Evolutionary conservation across 2,888 invertebrate genomes (phyloP).

Genomic region (Chalcosyrphus nemorum): DNA sequence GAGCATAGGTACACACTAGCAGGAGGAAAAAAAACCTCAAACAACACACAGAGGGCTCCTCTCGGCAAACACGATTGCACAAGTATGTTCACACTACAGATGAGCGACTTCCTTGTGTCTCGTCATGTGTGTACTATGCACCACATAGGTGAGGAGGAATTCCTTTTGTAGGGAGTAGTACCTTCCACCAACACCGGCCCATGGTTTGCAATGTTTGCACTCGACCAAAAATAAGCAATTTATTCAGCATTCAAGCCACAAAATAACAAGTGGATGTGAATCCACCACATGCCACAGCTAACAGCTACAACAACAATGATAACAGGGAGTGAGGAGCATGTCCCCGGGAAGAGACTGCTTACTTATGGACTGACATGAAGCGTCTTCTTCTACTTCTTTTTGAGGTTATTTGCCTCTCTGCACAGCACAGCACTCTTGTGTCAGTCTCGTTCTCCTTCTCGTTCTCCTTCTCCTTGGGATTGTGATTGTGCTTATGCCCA

Average conservation of each 20-base stretch:
- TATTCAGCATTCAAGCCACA: conserved; percentile 70
- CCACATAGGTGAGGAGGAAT: conserved; percentile 41
- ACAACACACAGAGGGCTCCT: conserved; percentile 39
- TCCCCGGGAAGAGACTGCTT: conserved; percentile 54
- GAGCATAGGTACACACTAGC: conserved; percentile 20
- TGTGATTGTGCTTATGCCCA: too few relatives aligned
- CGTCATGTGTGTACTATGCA: too few relatives aligned
- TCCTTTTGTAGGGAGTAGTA: conserved; percentile 26
- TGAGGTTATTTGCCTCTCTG: conserved; percentile 65
- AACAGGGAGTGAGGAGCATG: conserved; percentile 35
- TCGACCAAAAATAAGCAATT: conserved; percentile 69
- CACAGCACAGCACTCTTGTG: conserved; percentile 32
- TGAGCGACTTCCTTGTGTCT: conserved; percentile 60
- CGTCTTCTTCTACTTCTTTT: conserved; percentile 50
- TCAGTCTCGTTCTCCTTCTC: too few relatives aligned
- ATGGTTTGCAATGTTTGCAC: conserved; percentile 52
- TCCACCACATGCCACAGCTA: conserved; percentile 32
- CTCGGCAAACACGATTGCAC: conserved; percentile 41
- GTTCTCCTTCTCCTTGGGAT: too few relatives aligned
- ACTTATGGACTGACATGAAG: conserved; percentile 61
- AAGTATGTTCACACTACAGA: conserved; percentile 43
- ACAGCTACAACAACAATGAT: too few relatives aligned
- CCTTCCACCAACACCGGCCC: conserved; percentile 7
- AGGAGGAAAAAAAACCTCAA: conserved; percentile 56
- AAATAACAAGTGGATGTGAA: conserved; percentile 65